These are phyloP conservation scores for Gymnoscopelus microlampas DNA, from an alignment of 2,797 vertebrate genomes.

Conservation along the genomic window DNA sequence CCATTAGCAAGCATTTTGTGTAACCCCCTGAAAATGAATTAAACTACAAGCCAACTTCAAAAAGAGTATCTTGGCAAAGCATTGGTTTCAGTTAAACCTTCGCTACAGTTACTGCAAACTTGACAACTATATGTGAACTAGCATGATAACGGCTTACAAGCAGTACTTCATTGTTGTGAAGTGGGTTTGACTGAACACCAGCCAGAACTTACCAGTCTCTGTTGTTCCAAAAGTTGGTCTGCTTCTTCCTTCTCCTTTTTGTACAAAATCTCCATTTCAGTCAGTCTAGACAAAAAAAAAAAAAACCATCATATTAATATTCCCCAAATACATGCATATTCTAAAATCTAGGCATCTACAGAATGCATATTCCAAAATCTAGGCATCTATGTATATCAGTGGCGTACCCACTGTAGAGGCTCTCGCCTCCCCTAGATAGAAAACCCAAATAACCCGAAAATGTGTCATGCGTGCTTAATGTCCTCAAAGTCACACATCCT, in stretches of 20 bases:
- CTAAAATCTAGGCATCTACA: neutral
- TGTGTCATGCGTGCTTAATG: too few relatives aligned
- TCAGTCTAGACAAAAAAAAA: conserved; percentile 81
- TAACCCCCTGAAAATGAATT: conserved; percentile 23
- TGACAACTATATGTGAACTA: conserved; percentile 3
- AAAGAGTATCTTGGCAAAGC: conserved; percentile 11
- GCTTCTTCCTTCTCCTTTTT: conserved; percentile 99
- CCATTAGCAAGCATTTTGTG: conserved; percentile 28
- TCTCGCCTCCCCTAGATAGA: too few relatives aligned
- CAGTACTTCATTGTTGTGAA: conserved; percentile 17
- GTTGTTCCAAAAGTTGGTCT: conserved; percentile 96
- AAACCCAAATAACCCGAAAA: too few relatives aligned
- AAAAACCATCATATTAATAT: conserved; percentile 1
- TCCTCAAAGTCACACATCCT: too few relatives aligned
- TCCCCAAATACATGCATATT: neutral
- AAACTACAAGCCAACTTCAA: conserved; percentile 9
- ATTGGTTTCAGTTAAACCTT: conserved; percentile 29
- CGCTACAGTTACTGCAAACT: conserved; percentile 16
- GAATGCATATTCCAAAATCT: neutral
- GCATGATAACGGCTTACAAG: neutral
- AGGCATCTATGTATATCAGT: neutral
- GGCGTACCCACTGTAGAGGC: too few relatives aligned
- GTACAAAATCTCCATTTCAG: conserved; percentile 99
- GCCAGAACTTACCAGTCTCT: conserved; percentile 92
- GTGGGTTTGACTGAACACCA: conserved; percentile 33